Percentiles rank a stretch among this genome's conserved stretches.
phyloP scores from a whole-genome alignment of 1,140 invertebrate genomes.

The Drosophila tropicalis region DNA sequence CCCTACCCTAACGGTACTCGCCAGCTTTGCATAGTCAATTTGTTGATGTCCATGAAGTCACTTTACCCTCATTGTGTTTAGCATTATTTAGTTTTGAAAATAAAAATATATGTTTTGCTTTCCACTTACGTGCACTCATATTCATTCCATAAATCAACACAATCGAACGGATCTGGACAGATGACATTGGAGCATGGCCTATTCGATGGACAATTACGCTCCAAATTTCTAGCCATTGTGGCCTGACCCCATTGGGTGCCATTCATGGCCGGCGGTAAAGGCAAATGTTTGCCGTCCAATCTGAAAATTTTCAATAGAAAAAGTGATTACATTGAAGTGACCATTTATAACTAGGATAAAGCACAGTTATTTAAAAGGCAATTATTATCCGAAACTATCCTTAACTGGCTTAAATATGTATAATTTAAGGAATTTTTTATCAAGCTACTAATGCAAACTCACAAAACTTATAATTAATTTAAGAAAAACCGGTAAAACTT shows the following conservation, averaged over 20 bases:
- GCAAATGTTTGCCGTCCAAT: conserved; percentile 87
- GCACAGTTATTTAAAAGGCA: too few species aligned
- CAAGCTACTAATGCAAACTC: too few species aligned
- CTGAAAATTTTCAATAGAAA: conserved; percentile 83
- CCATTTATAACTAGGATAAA: not conserved
- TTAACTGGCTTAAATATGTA: too few species aligned
- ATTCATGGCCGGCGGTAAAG: conserved; percentile 86
- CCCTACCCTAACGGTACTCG: not conserved
- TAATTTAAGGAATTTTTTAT: too few species aligned
- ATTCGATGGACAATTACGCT: conserved; percentile 86
- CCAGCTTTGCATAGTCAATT: conserved; percentile 39
- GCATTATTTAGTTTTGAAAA: conserved; percentile 10
- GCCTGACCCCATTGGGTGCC: conserved; percentile 87
- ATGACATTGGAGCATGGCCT: conserved; percentile 86
- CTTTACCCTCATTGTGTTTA: conserved; percentile 25
- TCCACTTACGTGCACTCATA: conserved; percentile 88
- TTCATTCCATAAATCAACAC: conserved; percentile 88
- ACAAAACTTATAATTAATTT: too few species aligned
- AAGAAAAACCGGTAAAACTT: too few species aligned
- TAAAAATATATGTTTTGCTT: conserved; percentile 9
- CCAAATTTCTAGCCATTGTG: conserved; percentile 84
- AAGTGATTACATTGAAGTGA: conserved; percentile 21
- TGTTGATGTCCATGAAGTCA: conserved; percentile 16
- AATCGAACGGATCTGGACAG: conserved; percentile 86
- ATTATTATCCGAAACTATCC: too few species aligned